A percentile compares a stretch with the other conserved stretches of the same genome.
phyloP scores from a whole-genome alignment of 2,113 vertebrate species.

The Petrocephalus zakoni region DNA sequence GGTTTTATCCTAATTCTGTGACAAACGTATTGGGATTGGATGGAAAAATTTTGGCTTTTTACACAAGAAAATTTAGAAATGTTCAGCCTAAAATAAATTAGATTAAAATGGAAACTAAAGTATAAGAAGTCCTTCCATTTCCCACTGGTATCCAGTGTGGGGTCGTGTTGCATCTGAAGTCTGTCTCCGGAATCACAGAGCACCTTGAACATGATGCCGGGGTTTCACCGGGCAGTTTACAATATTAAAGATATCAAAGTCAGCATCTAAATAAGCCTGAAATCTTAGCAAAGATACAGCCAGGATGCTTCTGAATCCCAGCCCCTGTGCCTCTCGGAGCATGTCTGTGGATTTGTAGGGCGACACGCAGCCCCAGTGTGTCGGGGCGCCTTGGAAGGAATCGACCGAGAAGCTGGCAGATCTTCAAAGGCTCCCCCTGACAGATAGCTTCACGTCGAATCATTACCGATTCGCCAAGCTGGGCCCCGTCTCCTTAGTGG shows the following conservation, averaged over 20 bases:
- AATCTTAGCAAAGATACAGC: not conserved
- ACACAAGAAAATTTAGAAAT: not conserved
- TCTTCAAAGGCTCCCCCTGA: constrained; percentile 18
- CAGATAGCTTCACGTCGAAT: not conserved
- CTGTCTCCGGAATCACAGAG: not conserved
- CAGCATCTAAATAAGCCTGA: not conserved
- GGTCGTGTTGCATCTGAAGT: not conserved
- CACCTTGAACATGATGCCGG: not conserved
- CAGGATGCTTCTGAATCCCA: not conserved
- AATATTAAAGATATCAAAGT: not conserved
- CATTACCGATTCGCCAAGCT: not conserved
- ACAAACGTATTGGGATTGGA: not conserved
- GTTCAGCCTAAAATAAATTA: not conserved
- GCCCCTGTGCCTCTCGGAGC: not conserved
- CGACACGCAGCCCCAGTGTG: not conserved
- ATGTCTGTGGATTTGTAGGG: not conserved
- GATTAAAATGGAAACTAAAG: not conserved
- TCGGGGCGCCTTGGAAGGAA: not conserved
- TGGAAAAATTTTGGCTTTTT: not conserved
- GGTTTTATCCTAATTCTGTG: not conserved
- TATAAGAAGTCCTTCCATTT: not conserved
- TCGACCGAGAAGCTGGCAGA: not conserved
- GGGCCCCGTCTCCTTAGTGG: not conserved
- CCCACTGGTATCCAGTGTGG: not conserved
- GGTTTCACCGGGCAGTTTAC: not conserved